These are phyloP conservation scores for Amphimedon queenslandica DNA, from an alignment of 37 sponge, comb jelly and placozoan species.

Conservation along the genomic window DNA sequence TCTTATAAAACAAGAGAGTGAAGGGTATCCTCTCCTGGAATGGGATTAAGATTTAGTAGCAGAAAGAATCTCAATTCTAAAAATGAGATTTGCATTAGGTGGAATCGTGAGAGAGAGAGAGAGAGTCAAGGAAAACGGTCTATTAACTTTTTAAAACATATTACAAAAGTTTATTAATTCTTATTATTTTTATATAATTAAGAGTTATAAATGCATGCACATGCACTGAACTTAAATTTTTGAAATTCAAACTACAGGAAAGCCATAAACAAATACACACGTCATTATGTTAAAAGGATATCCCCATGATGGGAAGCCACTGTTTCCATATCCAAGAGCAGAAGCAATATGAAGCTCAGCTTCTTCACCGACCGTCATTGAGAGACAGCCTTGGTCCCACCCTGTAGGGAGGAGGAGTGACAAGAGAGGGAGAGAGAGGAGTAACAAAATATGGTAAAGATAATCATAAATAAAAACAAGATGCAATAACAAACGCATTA, in stretches of 20 bases:
- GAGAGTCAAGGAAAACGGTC: no score
- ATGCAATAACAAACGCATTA: neutral
- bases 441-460: neutral
- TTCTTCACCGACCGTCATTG: slow-evolving; percentile 70
- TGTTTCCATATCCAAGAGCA: slow-evolving; percentile 67
- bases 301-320: slow-evolving; percentile 88
- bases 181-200: neutral
- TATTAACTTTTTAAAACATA: no score
- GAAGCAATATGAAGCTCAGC: slow-evolving; percentile 62
- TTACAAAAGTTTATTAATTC: neutral
- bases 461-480: neutral
- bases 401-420: slow-evolving; percentile 48
- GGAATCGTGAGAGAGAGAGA: slow-evolving; percentile 57
- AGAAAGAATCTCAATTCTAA: slow-evolving; percentile 68
- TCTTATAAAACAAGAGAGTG: no score
- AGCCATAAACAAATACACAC: no score
- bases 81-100: slow-evolving; percentile 69
- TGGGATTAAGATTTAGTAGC: no score
- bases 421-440: neutral
- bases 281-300: slow-evolving; percentile 31
- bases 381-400: slow-evolving; percentile 85
- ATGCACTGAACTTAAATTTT: no score
- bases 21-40: no score
- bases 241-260: no score
- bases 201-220: no score